Percentiles rank a stretch among this genome's conserved stretches.
Conservation (phyloP, 1,140 invertebrate species). For the Gonatopus flavifemur region DNA sequence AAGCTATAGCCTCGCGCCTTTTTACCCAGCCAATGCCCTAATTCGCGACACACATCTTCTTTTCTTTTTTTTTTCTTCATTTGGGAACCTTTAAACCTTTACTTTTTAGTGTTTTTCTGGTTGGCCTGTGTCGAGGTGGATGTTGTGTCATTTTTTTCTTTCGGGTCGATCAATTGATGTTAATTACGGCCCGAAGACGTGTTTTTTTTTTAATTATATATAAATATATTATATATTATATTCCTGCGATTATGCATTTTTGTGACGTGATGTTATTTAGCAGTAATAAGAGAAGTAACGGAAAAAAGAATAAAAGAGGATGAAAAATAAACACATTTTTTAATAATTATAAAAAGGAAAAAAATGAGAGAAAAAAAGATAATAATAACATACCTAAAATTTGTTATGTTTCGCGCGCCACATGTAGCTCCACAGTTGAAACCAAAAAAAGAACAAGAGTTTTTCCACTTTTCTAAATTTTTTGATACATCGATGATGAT, state of each 20-base stretch:
- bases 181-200: conserved; percentile 48
- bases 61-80: too few relatives aligned
- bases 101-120: conserved; percentile 49
- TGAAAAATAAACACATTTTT: conserved; percentile 15
- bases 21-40: conserved; percentile 46
- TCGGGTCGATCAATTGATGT: conserved; percentile 45
- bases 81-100: conserved; percentile 42
- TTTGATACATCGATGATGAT: too few relatives aligned
- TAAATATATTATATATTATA: conserved; percentile 77
- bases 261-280: conserved; percentile 81
- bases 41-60: conserved; percentile 43
- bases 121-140: conserved; percentile 50
- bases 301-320: conserved; percentile 50
- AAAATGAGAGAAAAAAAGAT: conserved; percentile 26
- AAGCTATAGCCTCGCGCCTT: conserved; percentile 47
- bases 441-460: too few relatives aligned
- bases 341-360: conserved; percentile 16
- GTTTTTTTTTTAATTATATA: conserved; percentile 63
- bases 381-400: conserved; percentile 49
- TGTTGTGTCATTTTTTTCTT: conserved; percentile 55
- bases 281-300: conserved; percentile 59
- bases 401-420: conserved; percentile 35
- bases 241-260: conserved; percentile 72
- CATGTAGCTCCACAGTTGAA: conserved; percentile 38
- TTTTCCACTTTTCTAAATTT: too few relatives aligned